A percentile compares a stretch with the other conserved stretches of the same genome.
These are phyloP conservation scores for Troides oblongomaculatus DNA, from an alignment of 2,888 invertebrate species.

Conservation along the genomic window DNA sequence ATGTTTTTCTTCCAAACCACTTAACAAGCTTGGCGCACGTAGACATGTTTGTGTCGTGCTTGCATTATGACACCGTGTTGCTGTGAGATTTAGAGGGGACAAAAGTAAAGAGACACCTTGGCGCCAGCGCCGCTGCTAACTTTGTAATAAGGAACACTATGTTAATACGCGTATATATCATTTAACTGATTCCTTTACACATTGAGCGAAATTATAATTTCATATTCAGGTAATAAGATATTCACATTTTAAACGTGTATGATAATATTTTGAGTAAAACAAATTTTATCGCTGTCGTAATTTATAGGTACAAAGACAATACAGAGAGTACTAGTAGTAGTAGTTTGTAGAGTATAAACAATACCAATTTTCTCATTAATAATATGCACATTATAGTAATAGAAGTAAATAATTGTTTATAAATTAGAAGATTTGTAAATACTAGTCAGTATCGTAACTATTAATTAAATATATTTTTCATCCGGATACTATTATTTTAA, in stretches of 20 bases:
- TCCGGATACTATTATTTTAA: no score
- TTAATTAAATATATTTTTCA: no score
- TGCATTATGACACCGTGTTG: conserved; percentile 79
- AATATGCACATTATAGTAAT: no score
- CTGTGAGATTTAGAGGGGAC: conserved; percentile 77
- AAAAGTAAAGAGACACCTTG: conserved; percentile 72
- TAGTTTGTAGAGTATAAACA: no score
- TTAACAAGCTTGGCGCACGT: conserved; percentile 79
- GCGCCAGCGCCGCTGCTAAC: conserved; percentile 60
- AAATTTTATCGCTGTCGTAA: no score
- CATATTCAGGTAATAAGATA: neutral
- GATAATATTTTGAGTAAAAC: no score
- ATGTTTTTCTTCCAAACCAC: conserved; percentile 81
- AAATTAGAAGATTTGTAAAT: no score
- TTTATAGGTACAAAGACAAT: no score
- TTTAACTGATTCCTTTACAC: conserved; percentile 3
- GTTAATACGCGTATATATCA: conserved; percentile 2
- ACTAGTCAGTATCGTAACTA: no score
- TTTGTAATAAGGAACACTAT: conserved; percentile 53
- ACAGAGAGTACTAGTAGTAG: no score
- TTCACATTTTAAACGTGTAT: neutral
- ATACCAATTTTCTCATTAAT: no score
- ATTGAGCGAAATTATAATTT: neutral
- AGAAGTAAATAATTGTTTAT: no score
- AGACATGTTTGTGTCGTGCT: conserved; percentile 79